Evolutionary conservation across 2,888 invertebrate genomes (phyloP).

Genomic region (Spilarctia lutea): DNA sequence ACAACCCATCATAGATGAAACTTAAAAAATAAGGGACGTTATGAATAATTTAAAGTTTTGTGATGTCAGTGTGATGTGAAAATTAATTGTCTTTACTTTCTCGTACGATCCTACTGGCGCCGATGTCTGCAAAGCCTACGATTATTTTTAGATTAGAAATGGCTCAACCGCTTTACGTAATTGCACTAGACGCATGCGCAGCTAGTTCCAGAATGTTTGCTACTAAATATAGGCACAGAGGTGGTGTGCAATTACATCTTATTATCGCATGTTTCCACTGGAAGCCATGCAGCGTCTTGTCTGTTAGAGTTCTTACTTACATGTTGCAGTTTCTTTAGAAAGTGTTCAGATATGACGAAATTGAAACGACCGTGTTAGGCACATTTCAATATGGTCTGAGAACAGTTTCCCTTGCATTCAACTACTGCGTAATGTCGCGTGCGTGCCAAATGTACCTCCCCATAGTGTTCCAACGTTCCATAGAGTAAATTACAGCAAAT

Average conservation of each 20-base stretch:
- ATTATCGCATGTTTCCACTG: slow-evolving; percentile 85
- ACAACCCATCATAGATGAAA: background rate
- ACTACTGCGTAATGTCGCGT: slow-evolving; percentile 76
- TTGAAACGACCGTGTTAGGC: slow-evolving; percentile 73
- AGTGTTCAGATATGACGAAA: slow-evolving; percentile 84
- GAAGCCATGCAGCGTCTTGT: slow-evolving; percentile 75
- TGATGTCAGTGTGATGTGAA: slow-evolving; percentile 50
- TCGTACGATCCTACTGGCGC: slow-evolving; percentile 83
- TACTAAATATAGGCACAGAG: slow-evolving; percentile 85
- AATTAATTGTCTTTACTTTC: slow-evolving; percentile 83
- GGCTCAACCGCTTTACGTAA: slow-evolving; percentile 87
- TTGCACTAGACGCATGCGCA: slow-evolving; percentile 84
- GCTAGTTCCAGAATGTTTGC: slow-evolving; percentile 82
- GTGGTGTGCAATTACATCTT: slow-evolving; percentile 83
- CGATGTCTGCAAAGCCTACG: slow-evolving; percentile 83
- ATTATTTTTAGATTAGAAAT: slow-evolving; percentile 87
- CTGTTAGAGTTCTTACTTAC: slow-evolving; percentile 70
- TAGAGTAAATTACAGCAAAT: slow-evolving; percentile 65
- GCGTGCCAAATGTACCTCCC: slow-evolving; percentile 75
- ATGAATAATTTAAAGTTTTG: slow-evolving; percentile 48
- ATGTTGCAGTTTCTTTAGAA: slow-evolving; percentile 83
- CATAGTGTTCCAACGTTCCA: slow-evolving; percentile 56
- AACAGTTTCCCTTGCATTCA: slow-evolving; percentile 71
- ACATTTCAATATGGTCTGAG: slow-evolving; percentile 73
- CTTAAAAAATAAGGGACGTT: slow-evolving; percentile 17